These are phyloP conservation scores for Euclidia mi DNA, from an alignment of 2,888 invertebrate genomes.

Conservation along the genomic window DNA sequence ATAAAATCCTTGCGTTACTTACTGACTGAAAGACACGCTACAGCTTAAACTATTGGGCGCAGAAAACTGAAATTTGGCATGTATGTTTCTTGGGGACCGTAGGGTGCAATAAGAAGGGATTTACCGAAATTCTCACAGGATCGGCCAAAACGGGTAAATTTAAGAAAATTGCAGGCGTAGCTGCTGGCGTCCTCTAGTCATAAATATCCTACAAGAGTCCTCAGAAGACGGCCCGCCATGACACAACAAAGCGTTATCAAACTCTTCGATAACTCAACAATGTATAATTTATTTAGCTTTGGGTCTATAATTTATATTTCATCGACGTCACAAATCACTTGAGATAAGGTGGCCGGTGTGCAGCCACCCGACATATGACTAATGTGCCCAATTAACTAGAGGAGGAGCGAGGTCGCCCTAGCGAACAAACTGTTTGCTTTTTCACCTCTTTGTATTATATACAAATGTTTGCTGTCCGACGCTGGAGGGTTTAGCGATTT, in stretches of 20 bases:
- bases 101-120: no score
- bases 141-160: no score
- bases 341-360: constrained; percentile 75
- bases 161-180: no score
- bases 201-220: no score
- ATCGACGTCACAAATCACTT: constrained; percentile 81
- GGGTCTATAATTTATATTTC: constrained; percentile 77
- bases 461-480: constrained; percentile 61
- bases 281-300: constrained; percentile 63
- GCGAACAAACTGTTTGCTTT: constrained; percentile 73
- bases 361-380: constrained; percentile 77
- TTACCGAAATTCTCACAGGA: no score
- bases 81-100: no score
- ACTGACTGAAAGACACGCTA: no score
- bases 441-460: constrained; percentile 72
- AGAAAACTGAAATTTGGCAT: no score
- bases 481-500: constrained; percentile 15
- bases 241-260: constrained; percentile 12
- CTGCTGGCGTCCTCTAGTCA: no score
- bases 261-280: constrained; percentile 17
- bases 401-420: constrained; percentile 60
- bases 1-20: no score
- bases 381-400: no score
- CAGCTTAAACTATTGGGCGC: no score
- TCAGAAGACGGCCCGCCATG: neutral